These are phyloP conservation scores for Tetranychus truncatus DNA, from an alignment of 2,888 invertebrate species.

Conservation along the genomic window DNA sequence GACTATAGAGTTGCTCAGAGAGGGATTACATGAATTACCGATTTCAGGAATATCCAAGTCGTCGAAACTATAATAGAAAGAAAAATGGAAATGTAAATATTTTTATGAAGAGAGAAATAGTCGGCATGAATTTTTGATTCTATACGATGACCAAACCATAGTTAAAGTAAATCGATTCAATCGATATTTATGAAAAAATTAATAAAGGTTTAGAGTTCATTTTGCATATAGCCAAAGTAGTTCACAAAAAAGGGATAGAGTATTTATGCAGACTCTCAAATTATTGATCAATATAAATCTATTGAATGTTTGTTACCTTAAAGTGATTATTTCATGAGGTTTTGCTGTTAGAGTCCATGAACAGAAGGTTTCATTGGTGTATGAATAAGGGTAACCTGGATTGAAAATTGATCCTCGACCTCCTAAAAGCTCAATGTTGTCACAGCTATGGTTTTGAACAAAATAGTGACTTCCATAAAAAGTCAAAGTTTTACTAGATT, in stretches of 20 bases:
- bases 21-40: neutral
- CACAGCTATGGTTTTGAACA: neutral
- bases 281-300: neutral
- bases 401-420: slow-evolving; percentile 4
- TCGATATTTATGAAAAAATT: neutral
- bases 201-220: too few relatives aligned
- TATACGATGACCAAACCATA: neutral
- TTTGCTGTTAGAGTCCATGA: neutral
- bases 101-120: neutral
- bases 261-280: too few relatives aligned
- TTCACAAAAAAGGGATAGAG: too few relatives aligned
- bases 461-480: neutral
- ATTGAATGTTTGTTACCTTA: neutral
- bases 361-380: slow-evolving; percentile 4
- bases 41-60: slow-evolving; percentile 9
- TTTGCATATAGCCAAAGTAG: too few relatives aligned
- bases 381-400: slow-evolving; percentile 5
- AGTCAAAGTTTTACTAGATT: neutral
- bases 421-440: neutral
- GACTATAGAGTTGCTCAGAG: too few relatives aligned
- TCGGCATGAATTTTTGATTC: too few relatives aligned
- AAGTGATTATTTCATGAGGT: neutral
- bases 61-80: slow-evolving; percentile 2
- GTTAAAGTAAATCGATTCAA: neutral
- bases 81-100: neutral